Evolutionary conservation across 2,797 vertebrate species (phyloP).

Genomic region (Spinus olivaceus): DNA sequence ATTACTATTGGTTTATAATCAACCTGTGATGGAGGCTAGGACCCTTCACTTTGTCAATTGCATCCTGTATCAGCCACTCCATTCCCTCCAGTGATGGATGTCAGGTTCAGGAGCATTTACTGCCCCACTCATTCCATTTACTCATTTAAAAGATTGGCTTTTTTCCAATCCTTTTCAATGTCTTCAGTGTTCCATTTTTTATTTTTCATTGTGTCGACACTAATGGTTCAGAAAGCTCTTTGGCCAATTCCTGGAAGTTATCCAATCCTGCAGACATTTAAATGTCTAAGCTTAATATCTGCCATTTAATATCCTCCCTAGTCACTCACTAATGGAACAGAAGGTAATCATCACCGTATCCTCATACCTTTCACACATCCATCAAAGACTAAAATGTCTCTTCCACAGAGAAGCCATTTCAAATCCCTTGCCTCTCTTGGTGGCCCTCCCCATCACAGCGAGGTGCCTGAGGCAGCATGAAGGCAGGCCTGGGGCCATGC

Average conservation of each 20-base stretch:
- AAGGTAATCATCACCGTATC: neutral
- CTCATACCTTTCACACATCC: neutral
- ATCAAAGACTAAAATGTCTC: neutral
- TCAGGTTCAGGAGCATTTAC: neutral
- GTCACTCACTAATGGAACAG: conserved; percentile 31
- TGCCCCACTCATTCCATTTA: conserved; percentile 5
- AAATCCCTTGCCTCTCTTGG: neutral
- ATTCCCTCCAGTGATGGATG: neutral
- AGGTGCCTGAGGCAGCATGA: neutral
- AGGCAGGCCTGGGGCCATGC: neutral
- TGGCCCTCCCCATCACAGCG: neutral
- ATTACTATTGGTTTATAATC: neutral
- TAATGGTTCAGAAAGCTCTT: conserved; percentile 41
- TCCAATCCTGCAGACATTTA: conserved; percentile 7
- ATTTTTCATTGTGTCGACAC: neutral
- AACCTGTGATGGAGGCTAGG: neutral
- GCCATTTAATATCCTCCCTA: conserved; percentile 34
- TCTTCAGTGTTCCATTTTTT: conserved; percentile 2
- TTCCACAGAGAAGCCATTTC: neutral
- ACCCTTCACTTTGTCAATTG: neutral
- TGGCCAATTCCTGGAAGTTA: conserved; percentile 32
- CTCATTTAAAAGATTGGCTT: conserved; percentile 27
- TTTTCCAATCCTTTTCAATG: conserved; percentile 39
- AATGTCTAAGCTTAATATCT: conserved; percentile 38
- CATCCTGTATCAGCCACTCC: neutral